Percentiles rank a stretch among this genome's conserved stretches.
Conservation (phyloP, 2,797 vertebrate species). For the Hozukius guyotensis region DNA sequence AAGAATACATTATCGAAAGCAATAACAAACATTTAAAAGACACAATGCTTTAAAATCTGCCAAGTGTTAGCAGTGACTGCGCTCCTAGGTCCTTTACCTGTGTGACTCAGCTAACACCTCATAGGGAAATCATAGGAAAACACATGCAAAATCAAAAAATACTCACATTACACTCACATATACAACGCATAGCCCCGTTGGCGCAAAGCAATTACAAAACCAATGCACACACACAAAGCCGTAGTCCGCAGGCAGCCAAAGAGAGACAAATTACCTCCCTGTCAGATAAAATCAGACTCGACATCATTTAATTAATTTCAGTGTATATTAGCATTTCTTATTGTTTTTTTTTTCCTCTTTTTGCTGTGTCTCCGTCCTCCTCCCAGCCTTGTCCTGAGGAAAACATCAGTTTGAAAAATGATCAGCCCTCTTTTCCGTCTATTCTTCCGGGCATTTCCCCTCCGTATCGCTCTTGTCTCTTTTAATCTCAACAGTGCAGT, state of each 20-base stretch:
- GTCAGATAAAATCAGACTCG: conserved; percentile 91
- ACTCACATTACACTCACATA: conserved; percentile 45
- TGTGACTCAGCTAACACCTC: conserved; percentile 10
- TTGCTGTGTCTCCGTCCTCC: conserved; percentile 31
- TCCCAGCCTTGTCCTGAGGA: conserved; percentile 51
- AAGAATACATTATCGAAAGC: neutral
- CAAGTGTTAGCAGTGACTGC: neutral
- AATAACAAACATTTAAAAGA: neutral
- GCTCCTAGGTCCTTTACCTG: conserved; percentile 5
- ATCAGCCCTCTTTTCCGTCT: conserved; percentile 27
- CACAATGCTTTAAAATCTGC: neutral
- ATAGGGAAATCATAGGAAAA: conserved; percentile 18
- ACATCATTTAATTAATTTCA: conserved; percentile 92
- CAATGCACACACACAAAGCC: conserved; percentile 24
- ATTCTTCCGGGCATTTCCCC: conserved; percentile 12
- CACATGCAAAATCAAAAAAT: conserved; percentile 24
- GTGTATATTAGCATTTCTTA: conserved; percentile 78
- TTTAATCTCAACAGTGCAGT: conserved; percentile 21
- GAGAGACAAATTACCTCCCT: conserved; percentile 90
- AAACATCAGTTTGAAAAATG: conserved; percentile 63
- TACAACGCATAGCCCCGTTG: conserved; percentile 41
- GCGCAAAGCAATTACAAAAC: conserved; percentile 77
- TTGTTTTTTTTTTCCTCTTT: conserved; percentile 62
- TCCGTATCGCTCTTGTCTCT: conserved; percentile 16
- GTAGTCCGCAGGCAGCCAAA: conserved; percentile 78